These are phyloP conservation scores for Hecatera dysodea DNA, from an alignment of 2,888 invertebrate species.

Conservation along the genomic window DNA sequence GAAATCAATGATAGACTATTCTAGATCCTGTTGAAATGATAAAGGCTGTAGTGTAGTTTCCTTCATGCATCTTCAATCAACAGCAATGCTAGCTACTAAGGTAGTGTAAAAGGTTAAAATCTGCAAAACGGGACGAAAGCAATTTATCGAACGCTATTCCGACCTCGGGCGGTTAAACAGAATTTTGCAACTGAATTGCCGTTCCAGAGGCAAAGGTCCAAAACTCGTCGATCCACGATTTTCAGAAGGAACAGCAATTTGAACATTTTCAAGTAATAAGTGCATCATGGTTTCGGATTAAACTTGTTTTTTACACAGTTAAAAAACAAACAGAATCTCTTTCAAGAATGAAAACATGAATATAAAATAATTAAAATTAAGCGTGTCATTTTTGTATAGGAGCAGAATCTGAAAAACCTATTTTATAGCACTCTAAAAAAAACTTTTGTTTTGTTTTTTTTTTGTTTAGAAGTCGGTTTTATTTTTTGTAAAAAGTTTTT, in stretches of 20 bases:
- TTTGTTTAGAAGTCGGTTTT: no score
- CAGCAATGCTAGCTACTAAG: background rate
- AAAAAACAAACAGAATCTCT: background rate
- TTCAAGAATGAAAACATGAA: background rate
- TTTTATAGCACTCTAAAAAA: no score
- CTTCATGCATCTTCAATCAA: conserved; percentile 25
- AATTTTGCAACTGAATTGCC: conserved; percentile 49
- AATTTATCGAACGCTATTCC: conserved; percentile 50
- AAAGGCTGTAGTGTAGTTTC: no score
- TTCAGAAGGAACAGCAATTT: background rate
- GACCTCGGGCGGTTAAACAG: conserved; percentile 49
- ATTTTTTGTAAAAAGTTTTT: no score
- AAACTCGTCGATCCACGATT: conserved; percentile 13
- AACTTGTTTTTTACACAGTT: background rate
- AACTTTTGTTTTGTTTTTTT: no score
- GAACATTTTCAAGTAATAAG: background rate
- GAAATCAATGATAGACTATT: no score
- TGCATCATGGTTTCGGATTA: background rate
- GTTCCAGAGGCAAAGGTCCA: conserved; percentile 1
- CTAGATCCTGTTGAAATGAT: no score
- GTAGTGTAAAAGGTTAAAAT: conserved; percentile 18
- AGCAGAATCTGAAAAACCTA: no score
- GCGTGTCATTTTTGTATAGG: background rate
- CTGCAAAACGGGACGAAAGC: conserved; percentile 8
- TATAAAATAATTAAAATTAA: background rate